Base-by-base conservation (phyloP, 1,140 invertebrate species). In the Lucilia cuprina region DNA sequence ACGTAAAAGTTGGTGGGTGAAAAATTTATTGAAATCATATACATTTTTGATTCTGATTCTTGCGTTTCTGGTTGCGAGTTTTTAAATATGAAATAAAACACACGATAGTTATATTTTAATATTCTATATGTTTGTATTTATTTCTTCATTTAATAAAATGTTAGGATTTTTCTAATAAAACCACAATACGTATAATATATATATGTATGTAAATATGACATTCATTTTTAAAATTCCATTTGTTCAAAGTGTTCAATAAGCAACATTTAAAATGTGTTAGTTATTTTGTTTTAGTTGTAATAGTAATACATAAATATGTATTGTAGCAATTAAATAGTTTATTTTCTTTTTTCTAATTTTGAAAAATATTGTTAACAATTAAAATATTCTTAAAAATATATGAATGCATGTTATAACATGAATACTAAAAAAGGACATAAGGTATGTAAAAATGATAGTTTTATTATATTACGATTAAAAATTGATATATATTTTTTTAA, bases 231-330 rank as follows among this genome's bases (percentile, higher is more conserved):
- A 70, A 70, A 70, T 70, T 21, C 19, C 5, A 70, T 70, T 21
- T 70, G n/a, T 21, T 19, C 7, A 21, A 2, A 21, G n/a, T 70
- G 21, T 10, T 70, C n/a, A 70, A 21, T 70, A 70, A 70, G 65
- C 65, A 70, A 70, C 65, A 70, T 70, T 70, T 70, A 70, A 70
- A 70, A 70, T 70, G 65, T 70, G n/a, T 70, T 70, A 21, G 65
- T 70, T 70, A 8, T 21, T 70, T 30, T 30, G 25, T 30, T 30
- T 70, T 70, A 41, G 41, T 60, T 60, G n/a, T 60, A 60, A 60
- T 60, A 60, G 55, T 60, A n/a, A 60, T 30, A 30, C 25, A 30
- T 30, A 30, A 30, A 30, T 60, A 60, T 60, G n/a, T 60, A 60
- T 30, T 5, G 13, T n/a, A 60, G 2, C 4, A 60, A n/a, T 21